These are phyloP conservation scores for Chelidonichthys spinosus DNA, from an alignment of 2,797 vertebrate species.

Conservation along the genomic window DNA sequence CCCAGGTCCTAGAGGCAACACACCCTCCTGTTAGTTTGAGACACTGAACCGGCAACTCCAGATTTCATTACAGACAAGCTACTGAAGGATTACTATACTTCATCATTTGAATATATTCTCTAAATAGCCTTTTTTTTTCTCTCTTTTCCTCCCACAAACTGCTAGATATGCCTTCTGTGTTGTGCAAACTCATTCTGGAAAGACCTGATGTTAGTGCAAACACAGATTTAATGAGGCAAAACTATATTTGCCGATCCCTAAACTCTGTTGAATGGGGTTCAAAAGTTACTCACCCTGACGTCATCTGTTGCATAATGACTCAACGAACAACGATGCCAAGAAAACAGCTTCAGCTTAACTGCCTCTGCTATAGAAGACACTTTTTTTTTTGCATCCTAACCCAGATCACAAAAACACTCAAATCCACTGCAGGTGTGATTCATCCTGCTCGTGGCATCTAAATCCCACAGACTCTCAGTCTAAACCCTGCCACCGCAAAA, in stretches of 20 bases:
- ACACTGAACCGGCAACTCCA: conserved; percentile 46
- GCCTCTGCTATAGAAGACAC: conserved; percentile 10
- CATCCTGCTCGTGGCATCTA: not conserved
- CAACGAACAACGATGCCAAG: conserved; percentile 17
- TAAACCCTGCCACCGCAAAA: conserved; percentile 8
- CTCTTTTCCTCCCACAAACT: not conserved
- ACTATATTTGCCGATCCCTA: conserved; percentile 3
- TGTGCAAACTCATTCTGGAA: not conserved
- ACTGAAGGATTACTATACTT: conserved; percentile 31
- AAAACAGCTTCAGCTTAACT: conserved; percentile 16
- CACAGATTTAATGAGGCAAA: conserved; percentile 26
- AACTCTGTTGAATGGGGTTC: conserved; percentile 7
- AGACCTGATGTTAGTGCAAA: not conserved
- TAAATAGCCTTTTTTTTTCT: not conserved
- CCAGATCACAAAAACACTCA: conserved; percentile 18
- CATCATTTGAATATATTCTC: conserved; percentile 27
- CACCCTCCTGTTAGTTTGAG: conserved; percentile 36
- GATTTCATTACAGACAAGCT: conserved; percentile 51
- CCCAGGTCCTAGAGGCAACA: conserved; percentile 37
- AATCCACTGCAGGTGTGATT: conserved; percentile 23
- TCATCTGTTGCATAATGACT: conserved; percentile 43
- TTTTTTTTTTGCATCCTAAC: conserved; percentile 3
- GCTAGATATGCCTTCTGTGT: conserved; percentile 1
- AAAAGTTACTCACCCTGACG: conserved; percentile 25
- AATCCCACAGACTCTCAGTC: conserved; percentile 3